These are phyloP conservation scores for Melieria picta DNA, from an alignment of 2,888 invertebrate genomes.

Conservation along the genomic window DNA sequence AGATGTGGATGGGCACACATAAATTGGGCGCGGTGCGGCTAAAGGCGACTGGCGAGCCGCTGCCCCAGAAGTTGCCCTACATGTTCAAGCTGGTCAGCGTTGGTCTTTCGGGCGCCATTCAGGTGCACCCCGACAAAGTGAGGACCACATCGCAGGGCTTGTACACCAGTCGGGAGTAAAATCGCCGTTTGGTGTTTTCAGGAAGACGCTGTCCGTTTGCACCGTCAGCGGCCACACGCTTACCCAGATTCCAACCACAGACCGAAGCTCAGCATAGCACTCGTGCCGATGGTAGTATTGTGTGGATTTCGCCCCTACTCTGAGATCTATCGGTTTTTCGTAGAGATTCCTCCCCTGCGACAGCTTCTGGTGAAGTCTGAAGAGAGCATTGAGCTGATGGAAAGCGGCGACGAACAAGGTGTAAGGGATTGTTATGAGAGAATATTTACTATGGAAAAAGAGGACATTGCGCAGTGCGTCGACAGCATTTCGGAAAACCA, in stretches of 20 bases:
- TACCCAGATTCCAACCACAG: neutral
- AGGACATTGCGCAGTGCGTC: neutral
- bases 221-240: neutral
- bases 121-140: neutral
- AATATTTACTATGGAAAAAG: neutral
- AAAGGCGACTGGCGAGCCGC: neutral
- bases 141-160: no score
- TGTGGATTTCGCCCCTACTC: constrained; percentile 5
- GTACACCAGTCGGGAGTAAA: no score
- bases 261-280: neutral
- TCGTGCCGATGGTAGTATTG: neutral
- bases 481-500: neutral
- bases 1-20: neutral
- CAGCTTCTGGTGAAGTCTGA: neutral
- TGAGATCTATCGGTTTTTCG: neutral
- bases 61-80: neutral
- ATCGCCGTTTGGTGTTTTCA: no score
- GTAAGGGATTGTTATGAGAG: neutral
- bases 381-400: neutral
- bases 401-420: neutral
- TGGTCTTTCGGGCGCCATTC: neutral
- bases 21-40: neutral
- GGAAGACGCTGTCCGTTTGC: neutral
- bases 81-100: constrained; percentile 4
- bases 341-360: constrained; percentile 1